Percentiles rank a stretch among this genome's conserved stretches.
Conservation (phyloP, 1,140 invertebrate species). For the Calliphora vicina region DNA sequence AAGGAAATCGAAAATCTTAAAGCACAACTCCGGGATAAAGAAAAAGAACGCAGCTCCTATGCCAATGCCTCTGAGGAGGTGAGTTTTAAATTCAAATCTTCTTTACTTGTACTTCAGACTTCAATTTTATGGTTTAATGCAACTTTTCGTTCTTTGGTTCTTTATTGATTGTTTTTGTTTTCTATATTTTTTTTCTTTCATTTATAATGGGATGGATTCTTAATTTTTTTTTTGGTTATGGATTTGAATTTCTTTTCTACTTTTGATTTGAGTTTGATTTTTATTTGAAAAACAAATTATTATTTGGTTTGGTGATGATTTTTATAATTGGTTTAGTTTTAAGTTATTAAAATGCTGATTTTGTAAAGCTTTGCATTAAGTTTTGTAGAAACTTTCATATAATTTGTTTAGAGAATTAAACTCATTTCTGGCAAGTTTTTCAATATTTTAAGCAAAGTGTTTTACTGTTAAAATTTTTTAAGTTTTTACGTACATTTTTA, state of each 20-base stretch:
- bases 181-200: conserved; percentile 45
- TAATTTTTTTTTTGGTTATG: conserved; percentile 34
- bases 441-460: too few relatives aligned
- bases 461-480: neutral
- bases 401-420: too few relatives aligned
- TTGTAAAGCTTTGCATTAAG: neutral
- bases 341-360: neutral
- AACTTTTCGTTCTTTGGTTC: conserved; percentile 40
- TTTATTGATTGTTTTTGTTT: too few relatives aligned
- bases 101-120: neutral
- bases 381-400: too few relatives aligned
- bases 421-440: too few relatives aligned
- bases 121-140: too few relatives aligned
- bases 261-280: conserved; percentile 3
- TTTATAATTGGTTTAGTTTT: neutral
- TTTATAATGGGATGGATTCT: conserved; percentile 41
- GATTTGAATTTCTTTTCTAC: neutral
- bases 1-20: conserved; percentile 69
- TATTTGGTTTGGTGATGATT: neutral
- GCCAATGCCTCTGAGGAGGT: conserved; percentile 68
- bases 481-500: conserved; percentile 9
- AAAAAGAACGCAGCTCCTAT: conserved; percentile 68
- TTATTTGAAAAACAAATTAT: conserved; percentile 24
- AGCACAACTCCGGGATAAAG: conserved; percentile 70
- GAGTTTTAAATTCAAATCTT: conserved; percentile 47